Evolutionary conservation across 2,888 invertebrate species (phyloP).

Genomic region (Cartodere bifasciata): DNA sequence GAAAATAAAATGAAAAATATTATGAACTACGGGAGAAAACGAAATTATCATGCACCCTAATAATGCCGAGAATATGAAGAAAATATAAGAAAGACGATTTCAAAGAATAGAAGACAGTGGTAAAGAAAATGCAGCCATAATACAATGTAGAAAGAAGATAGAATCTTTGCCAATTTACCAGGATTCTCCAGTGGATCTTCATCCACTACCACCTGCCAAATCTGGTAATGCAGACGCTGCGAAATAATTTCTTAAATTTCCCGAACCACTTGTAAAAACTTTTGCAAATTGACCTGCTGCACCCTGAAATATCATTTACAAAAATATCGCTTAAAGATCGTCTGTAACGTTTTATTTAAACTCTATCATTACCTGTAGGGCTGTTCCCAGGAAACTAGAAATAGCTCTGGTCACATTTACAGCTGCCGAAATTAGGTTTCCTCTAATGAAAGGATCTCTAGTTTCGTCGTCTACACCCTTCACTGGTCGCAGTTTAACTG

Average conservation of each 20-base stretch:
- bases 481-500: constrained; percentile 30
- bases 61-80: too few relatives aligned
- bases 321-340: constrained; percentile 5
- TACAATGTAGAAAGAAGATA: too few relatives aligned
- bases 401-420: constrained; percentile 67
- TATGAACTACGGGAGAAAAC: too few relatives aligned
- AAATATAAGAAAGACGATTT: too few relatives aligned
- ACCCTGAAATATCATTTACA: constrained; percentile 21
- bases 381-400: constrained; percentile 64
- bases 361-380: constrained; percentile 50
- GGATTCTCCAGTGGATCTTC: background rate
- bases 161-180: background rate
- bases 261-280: constrained; percentile 20
- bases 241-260: constrained; percentile 17
- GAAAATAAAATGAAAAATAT: too few relatives aligned
- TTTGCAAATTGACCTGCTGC: constrained; percentile 23
- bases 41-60: too few relatives aligned
- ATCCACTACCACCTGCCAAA: background rate
- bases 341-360: too few relatives aligned
- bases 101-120: too few relatives aligned
- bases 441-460: constrained; percentile 30
- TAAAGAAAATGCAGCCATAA: too few relatives aligned
- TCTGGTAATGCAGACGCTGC: background rate
- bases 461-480: constrained; percentile 27
- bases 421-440: constrained; percentile 54